Evolutionary conservation across 2,797 vertebrate genomes (phyloP), one percentile per base, ranked within the genome.

Genomic region (Syngnathus rostellatus): DNA sequence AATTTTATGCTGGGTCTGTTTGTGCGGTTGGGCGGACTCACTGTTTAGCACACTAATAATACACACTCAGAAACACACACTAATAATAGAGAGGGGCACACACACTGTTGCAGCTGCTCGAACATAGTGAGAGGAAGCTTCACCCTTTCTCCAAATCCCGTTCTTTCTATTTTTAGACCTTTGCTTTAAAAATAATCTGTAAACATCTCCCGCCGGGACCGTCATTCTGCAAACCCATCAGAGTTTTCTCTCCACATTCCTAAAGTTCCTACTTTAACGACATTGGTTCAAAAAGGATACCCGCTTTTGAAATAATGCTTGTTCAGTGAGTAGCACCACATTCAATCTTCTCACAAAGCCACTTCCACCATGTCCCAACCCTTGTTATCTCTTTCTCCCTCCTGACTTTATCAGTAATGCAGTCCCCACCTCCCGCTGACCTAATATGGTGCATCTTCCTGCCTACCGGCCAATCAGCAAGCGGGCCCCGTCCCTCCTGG

Each of bases 361-460:
- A 7, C 14, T 45, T 31, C 70, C 7, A 38, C 39, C 75, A 57
- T 81, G 59, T 70, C 70, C 69, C 63, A 79, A 73, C 85, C 73
- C 60, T 73, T 78, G 63, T 83, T 78, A 78, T 80, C 76, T 65
- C 31, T 64, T 71, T 71, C 77, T 74, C 74, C 83, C 81, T 68
- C 75, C 83, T 77, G 71, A 72, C 64, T 74, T 70, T 72, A 76
- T 75, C 37, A 38, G 43, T 51, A 14, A 48, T 1, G 12, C 68
- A 57, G 72, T 71, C 63, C 63, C 82, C 75, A 12, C 83, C 84
- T 75, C 75, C 59, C 45, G 12, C 65, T 73, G 74, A 67, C 89
- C 86, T 82, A 86, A 88, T 85, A 89, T 85, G 87, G 88, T 80
- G 73, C 83, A 89, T 88, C 75, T 75, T 67, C 76, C 73, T 69